Evolutionary conservation across 2,888 invertebrate species (phyloP), one percentile per base, ranked within the genome.

Genomic region (Rapana venosa): DNA sequence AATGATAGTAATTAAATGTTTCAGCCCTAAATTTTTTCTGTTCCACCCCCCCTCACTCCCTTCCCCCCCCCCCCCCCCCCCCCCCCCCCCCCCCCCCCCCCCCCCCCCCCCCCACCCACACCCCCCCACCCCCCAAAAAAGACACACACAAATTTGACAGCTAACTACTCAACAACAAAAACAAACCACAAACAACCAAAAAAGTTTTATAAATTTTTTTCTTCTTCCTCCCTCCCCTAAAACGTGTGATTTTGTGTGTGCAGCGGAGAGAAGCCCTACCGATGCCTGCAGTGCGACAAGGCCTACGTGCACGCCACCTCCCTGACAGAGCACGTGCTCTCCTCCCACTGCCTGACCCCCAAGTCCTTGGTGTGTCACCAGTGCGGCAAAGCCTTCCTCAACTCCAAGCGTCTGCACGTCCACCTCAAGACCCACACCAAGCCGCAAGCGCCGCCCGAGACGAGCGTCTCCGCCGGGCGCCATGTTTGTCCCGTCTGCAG

Each of bases 231-330:
- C 98, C 32, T 98, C 98, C 94, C 98, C 98, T 90, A 97, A 99
- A 99, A 99, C 96, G 99, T 99, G 17, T 99, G 99, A 96, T 97
- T 98, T 94, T 97, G 99, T 94, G 99, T 99, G 96, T 99, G 99
- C 96, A 98, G 98, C 84, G 99, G 99, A 22, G 98, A 99, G 97
- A 98, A 98, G 95, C 99, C 99, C 0, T 98, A 98, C 96, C 98
- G 98, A 93, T 97, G 96, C 98, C 98, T 96, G 97, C 98, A 98
- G 92, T 99, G 99, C 96, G 98, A 98, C 94, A 99, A 99, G 96
- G 97, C 98, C 94, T 99, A 99, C 96, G 98, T 99, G 8, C 99
- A 99, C 94, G 98, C 98, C 94, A 98, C 98, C 90, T 99, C 99
- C 96, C 97, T 99, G 91, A 99, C 99, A 96, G 99, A 99, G 96